These are phyloP conservation scores for Melipona quadrifasciata DNA, from an alignment of 1,140 invertebrate genomes.

Conservation along the genomic window DNA sequence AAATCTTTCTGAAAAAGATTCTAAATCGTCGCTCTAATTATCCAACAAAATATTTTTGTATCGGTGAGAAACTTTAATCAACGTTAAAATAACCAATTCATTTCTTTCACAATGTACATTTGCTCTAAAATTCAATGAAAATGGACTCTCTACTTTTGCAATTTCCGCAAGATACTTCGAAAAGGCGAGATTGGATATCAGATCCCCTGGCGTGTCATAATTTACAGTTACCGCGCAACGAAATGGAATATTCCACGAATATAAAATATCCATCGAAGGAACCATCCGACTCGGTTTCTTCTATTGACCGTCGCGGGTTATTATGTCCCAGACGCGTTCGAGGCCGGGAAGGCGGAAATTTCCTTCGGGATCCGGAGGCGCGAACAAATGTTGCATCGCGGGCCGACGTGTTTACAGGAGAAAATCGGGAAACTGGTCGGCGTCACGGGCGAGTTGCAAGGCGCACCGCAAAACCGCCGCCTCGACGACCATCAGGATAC, in stretches of 20 bases:
- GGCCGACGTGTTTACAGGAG: conserved; percentile 60
- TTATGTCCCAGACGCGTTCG: neutral
- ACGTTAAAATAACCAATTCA: too few species aligned
- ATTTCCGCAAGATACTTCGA: neutral
- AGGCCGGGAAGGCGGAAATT: conserved; percentile 9
- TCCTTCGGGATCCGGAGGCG: conserved; percentile 41
- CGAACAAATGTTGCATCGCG: conserved; percentile 39
- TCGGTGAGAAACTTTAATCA: too few species aligned
- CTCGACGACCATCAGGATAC: conserved; percentile 64
- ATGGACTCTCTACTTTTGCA: neutral
- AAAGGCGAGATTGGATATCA: neutral
- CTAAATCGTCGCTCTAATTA: neutral
- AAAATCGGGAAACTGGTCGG: conserved; percentile 50
- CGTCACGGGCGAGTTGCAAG: conserved; percentile 49
- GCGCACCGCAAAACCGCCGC: conserved; percentile 62
- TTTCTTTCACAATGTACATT: too few species aligned
- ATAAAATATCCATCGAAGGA: neutral
- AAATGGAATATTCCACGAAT: neutral
- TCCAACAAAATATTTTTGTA: neutral
- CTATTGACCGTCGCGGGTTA: conserved; percentile 1
- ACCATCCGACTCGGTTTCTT: neutral
- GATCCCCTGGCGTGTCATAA: neutral
- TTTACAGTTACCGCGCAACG: neutral
- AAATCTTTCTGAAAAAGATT: neutral
- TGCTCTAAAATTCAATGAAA: too few species aligned